A percentile compares a stretch with the other conserved stretches of the same genome.
Conservation (phyloP, 2,113 vertebrate genomes). For the Sarotherodon lohbergeri region DNA sequence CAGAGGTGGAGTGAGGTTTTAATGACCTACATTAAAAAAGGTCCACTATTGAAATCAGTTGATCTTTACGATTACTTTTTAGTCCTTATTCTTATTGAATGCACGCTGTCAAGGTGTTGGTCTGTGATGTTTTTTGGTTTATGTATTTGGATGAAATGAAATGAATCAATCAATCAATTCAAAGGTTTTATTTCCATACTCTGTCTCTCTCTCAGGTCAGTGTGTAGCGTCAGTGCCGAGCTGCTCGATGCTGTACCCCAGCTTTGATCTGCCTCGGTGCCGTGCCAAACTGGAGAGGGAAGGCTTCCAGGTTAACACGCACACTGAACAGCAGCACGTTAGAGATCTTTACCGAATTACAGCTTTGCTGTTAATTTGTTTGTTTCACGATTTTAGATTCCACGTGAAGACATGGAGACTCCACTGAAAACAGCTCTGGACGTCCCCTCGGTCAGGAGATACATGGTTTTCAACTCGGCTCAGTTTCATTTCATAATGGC, state of each 20-base stretch:
- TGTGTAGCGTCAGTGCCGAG: conserved; percentile 53
- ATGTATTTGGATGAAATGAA: background rate
- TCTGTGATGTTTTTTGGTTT: background rate
- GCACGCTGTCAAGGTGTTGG: background rate
- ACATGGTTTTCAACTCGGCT: conserved; percentile 72
- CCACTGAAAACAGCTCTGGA: conserved; percentile 64
- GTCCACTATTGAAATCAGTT: background rate
- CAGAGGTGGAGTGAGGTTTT: background rate
- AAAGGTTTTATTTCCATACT: background rate
- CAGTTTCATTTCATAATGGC: conserved; percentile 71
- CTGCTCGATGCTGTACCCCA: conserved; percentile 49
- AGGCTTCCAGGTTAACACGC: conserved; percentile 60
- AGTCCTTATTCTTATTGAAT: background rate
- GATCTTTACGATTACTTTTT: background rate
- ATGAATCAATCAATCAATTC: background rate
- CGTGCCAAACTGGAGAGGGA: conserved; percentile 50
- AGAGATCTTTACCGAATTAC: background rate
- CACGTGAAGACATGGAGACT: conserved; percentile 59
- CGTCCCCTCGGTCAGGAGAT: conserved; percentile 64
- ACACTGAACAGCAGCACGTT: background rate
- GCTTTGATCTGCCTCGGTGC: conserved; percentile 63
- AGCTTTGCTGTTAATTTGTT: background rate
- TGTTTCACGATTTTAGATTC: conserved; percentile 51
- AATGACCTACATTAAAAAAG: background rate
- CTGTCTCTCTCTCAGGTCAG: conserved; percentile 56